Conservation (phyloP, 1,140 invertebrate genomes). For the Drosophila kikkawai region DNA sequence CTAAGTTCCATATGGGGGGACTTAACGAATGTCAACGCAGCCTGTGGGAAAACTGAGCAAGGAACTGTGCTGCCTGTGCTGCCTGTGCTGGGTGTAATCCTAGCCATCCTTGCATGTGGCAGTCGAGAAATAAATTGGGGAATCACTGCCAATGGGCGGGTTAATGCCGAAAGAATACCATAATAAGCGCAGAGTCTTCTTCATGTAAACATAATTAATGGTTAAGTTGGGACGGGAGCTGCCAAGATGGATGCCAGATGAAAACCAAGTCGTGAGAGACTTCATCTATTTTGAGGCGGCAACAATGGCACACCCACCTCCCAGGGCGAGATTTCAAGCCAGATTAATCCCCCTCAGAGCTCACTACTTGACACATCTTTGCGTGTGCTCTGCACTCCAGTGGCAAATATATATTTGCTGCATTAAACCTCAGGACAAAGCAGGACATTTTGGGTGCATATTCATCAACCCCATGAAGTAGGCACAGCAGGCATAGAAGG, state of each 20-base stretch:
- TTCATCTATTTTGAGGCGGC: constrained; percentile 11
- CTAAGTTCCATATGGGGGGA: constrained; percentile 28
- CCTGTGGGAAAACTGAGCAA: constrained; percentile 64
- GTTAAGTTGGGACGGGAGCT: constrained; percentile 8
- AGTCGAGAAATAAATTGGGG: constrained; percentile 65
- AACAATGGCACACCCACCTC: constrained; percentile 7
- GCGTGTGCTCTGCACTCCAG: constrained; percentile 27
- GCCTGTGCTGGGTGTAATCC: constrained; percentile 55
- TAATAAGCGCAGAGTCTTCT: constrained; percentile 21
- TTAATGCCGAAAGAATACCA: constrained; percentile 47
- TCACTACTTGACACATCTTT: constrained; percentile 39
- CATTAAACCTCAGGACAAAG: constrained; percentile 27
- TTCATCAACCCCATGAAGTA: constrained; percentile 26
- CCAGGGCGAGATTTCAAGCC: constrained; percentile 6
- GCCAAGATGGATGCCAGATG: constrained; percentile 32
- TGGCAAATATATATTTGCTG: constrained; percentile 26
- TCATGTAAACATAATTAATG: constrained; percentile 66
- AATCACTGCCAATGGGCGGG: constrained; percentile 64
- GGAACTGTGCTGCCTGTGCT: constrained; percentile 21
- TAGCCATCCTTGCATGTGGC: constrained; percentile 69
- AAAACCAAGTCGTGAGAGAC: constrained; percentile 14
- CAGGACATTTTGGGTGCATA: constrained; percentile 37
- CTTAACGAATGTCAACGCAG: constrained; percentile 49
- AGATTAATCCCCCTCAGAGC: constrained; percentile 32
- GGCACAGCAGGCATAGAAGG: constrained; percentile 4